Evolutionary conservation across 1,140 invertebrate genomes (phyloP), one percentile per base, ranked within the genome.

Genomic region (Solen grandis): DNA sequence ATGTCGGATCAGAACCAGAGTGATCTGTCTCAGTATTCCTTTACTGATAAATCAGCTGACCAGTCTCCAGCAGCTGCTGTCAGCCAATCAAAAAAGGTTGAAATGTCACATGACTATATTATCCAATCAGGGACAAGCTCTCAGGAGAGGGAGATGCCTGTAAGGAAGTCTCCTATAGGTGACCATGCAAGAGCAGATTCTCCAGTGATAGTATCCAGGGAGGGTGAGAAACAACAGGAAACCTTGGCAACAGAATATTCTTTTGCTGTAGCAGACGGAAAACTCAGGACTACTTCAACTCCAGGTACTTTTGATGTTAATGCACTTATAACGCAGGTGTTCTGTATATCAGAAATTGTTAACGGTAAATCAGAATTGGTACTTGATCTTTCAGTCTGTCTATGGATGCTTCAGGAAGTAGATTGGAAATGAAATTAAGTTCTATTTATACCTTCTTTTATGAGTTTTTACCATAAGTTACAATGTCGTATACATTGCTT

Each of bases 161-260:
- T 78, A 27, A 84, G 85, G 54, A 68, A 60, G n/a, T 84, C 85
- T 25, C 85, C 85, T 25, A 65, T 82, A 27, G 84, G 77, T 27
- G 60, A 74, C 50, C 10, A 50, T 66, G 68, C 77, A 22, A 60
- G 46, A 31, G 31, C 50, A 2, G 74, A 81, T 33, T 19, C 52
- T 41, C 63, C 46, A 27, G 36, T 50, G 14, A 52, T 35, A 65
- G 36, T 77, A 36, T 36, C 52, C 70, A 82, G 25, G 29, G 16
- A 59, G 68, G 52, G 33, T 8, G 59, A 36, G 65, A 72, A 22
- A 59, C 33, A 33, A 52, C 66, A 46, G 25, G 74, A 65, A 36
- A n/a, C 35, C 2, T 66, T 50, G 31, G 10, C 62, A n/a, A 78
- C 75, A 25, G 75, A 78, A 66, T 78, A 68, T 66, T 78, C 75